Evolutionary conservation across 2,888 invertebrate species (phyloP).

Genomic region (Rotaria socialis): DNA sequence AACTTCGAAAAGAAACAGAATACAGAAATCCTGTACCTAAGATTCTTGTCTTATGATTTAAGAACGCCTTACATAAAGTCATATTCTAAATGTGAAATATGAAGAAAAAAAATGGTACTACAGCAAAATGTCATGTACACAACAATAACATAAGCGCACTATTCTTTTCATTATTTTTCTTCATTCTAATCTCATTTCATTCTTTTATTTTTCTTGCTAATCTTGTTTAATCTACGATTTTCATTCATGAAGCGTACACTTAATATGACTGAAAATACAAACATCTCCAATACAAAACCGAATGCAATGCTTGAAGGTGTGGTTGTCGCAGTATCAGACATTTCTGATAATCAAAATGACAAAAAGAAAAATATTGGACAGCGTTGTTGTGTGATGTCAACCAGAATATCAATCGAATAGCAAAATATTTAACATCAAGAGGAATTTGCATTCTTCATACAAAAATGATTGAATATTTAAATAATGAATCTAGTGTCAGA

Average conservation of each 20-base stretch:
- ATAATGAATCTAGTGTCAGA: background rate
- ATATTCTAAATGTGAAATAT: too few species aligned
- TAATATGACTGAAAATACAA: background rate
- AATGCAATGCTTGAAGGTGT: background rate
- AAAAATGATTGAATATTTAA: background rate
- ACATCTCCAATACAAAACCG: background rate
- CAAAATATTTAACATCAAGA: background rate
- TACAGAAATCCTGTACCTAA: too few species aligned
- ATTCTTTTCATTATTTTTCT: too few species aligned
- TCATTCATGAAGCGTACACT: background rate
- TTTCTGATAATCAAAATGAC: background rate
- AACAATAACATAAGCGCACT: too few species aligned
- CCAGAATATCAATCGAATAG: background rate
- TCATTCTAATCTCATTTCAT: too few species aligned
- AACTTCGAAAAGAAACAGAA: too few species aligned
- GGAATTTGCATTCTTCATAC: background rate
- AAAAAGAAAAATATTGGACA: slow-evolving; percentile 11
- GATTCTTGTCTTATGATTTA: too few species aligned
- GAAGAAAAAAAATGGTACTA: too few species aligned
- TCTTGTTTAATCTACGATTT: too few species aligned
- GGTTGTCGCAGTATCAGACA: background rate
- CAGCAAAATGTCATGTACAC: too few species aligned
- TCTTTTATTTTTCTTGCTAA: too few species aligned
- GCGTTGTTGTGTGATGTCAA: background rate
- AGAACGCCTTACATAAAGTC: too few species aligned